Conservation (phyloP, 2,113 vertebrate genomes). For the Serilophus lunatus region DNA sequence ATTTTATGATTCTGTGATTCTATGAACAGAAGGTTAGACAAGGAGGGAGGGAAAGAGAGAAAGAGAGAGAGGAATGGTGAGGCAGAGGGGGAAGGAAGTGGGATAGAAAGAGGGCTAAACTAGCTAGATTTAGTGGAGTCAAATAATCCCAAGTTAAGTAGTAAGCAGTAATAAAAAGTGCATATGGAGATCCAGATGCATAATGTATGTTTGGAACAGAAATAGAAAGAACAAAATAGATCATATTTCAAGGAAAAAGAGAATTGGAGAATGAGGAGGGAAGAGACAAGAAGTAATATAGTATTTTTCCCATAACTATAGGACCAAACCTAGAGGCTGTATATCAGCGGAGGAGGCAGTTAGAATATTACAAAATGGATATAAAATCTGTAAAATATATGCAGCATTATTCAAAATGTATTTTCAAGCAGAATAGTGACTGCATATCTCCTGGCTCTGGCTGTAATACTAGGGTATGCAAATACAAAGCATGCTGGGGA, state of each 20-base stretch:
- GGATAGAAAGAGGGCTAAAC: not conserved
- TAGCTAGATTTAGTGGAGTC: not conserved
- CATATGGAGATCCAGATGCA: not conserved
- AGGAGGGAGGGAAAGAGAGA: not conserved
- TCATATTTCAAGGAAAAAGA: slow-evolving; percentile 56
- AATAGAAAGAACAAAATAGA: slow-evolving; percentile 55
- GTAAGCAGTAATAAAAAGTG: slow-evolving; percentile 13
- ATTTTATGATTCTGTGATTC: not conserved
- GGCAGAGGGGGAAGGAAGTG: not conserved
- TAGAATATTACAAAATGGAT: slow-evolving; percentile 59
- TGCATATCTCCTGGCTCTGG: not conserved
- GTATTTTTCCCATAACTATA: slow-evolving; percentile 51
- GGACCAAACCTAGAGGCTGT: slow-evolving; percentile 48
- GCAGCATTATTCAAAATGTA: slow-evolving; percentile 48
- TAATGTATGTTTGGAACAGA: slow-evolving; percentile 38
- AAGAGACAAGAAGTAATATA: slow-evolving; percentile 59
- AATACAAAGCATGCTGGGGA: slow-evolving; percentile 8
- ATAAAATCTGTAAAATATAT: slow-evolving; percentile 57
- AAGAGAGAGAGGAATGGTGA: not conserved
- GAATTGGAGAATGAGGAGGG: slow-evolving; percentile 60
- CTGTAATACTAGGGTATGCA: slow-evolving; percentile 19
- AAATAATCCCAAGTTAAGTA: not conserved
- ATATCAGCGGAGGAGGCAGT: slow-evolving; percentile 50
- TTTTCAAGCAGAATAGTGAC: slow-evolving; percentile 50
- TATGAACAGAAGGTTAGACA: not conserved